Percentiles rank a stretch among this genome's conserved stretches.
These are phyloP conservation scores for Lasioglossum calceatum DNA, from an alignment of 2,888 invertebrate genomes.

Conservation along the genomic window DNA sequence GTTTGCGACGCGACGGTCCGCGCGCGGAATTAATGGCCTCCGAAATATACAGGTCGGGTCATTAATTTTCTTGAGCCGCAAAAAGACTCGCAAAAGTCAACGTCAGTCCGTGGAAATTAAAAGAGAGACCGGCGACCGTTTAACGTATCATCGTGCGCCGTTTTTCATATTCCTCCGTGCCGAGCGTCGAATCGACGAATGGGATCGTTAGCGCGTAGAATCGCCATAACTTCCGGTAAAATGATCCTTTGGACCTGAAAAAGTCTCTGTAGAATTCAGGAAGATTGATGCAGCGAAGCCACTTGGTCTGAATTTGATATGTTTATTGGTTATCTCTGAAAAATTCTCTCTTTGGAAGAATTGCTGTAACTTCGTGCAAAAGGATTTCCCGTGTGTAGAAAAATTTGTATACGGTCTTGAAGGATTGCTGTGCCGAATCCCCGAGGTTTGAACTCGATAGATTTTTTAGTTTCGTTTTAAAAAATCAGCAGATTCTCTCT, in stretches of 20 bases:
- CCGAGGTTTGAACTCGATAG: not conserved
- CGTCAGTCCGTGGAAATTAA: conserved; percentile 62
- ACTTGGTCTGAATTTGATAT: not conserved
- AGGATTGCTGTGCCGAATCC: not conserved
- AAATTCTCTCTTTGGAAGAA: not conserved
- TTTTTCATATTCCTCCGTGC: not conserved
- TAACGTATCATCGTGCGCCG: conserved; percentile 47
- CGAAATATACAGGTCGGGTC: conserved; percentile 27
- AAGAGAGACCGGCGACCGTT: conserved; percentile 50
- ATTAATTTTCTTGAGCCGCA: conserved; percentile 13
- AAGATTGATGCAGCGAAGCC: not conserved
- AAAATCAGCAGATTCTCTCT: not conserved
- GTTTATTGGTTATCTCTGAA: not conserved
- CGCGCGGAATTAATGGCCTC: conserved; percentile 8
- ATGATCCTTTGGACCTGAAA: not conserved
- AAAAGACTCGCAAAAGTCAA: conserved; percentile 3
- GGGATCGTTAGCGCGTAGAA: not conserved
- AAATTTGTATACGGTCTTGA: not conserved
- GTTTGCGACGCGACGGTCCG: conserved; percentile 55
- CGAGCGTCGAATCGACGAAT: not conserved
- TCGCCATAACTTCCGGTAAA: not conserved
- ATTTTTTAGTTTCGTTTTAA: not conserved
- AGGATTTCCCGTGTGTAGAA: not conserved
- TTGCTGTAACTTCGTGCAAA: not conserved
- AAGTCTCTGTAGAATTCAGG: not conserved